These are phyloP conservation scores for Pemphigus obesinymphae DNA, from an alignment of 1,140 invertebrate genomes.

Conservation along the genomic window DNA sequence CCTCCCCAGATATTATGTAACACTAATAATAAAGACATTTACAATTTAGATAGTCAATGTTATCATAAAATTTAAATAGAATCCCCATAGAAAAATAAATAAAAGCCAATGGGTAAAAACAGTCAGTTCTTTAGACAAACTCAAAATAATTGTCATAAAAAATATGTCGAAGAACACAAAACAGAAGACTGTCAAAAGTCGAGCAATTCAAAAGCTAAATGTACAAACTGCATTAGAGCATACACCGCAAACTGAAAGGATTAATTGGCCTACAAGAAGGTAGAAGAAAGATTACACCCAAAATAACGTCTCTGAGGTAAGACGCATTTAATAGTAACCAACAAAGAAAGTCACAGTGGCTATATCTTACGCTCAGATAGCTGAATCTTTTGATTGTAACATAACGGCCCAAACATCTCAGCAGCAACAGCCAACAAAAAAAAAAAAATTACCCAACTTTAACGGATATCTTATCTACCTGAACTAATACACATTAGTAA, in stretches of 20 bases:
- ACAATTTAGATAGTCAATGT: no score
- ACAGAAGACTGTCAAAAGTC: not conserved
- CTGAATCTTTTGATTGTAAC: no score
- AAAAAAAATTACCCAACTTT: no score
- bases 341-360: no score
- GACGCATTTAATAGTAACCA: not conserved
- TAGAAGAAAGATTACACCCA: not conserved
- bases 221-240: not conserved
- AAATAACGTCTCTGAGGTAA: not conserved
- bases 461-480: no score
- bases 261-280: not conserved
- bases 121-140: slow-evolving; percentile 44
- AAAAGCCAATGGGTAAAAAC: not conserved
- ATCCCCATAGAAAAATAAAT: not conserved
- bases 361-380: no score
- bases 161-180: not conserved
- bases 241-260: not conserved
- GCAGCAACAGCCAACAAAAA: no score
- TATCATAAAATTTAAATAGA: no score
- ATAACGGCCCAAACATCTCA: no score
- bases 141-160: not conserved
- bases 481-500: no score
- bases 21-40: no score
- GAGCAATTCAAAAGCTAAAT: not conserved
- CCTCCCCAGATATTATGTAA: no score